A percentile compares a stretch with the other conserved stretches of the same genome.
These are phyloP conservation scores for Andricus quercusramuli DNA, from an alignment of 2,888 invertebrate genomes.

Conservation along the genomic window DNA sequence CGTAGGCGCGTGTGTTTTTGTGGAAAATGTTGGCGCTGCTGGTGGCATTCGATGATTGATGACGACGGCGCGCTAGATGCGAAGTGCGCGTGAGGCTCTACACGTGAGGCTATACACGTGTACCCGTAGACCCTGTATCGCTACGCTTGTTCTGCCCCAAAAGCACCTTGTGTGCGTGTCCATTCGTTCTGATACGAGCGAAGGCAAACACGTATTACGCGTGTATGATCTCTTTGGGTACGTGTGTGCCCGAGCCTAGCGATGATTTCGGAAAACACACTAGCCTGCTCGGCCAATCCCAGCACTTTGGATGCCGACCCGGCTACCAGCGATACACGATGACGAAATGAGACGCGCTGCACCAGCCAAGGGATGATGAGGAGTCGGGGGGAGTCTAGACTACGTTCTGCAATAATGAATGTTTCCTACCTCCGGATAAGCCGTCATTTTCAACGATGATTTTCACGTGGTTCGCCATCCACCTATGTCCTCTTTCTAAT, in stretches of 20 bases:
- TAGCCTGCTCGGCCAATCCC: constrained; percentile 64
- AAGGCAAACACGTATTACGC: constrained; percentile 53
- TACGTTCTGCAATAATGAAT: constrained; percentile 70
- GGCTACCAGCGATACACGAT: constrained; percentile 63
- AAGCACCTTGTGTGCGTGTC: constrained; percentile 44
- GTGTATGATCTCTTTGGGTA: constrained; percentile 55
- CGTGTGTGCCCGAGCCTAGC: constrained; percentile 57
- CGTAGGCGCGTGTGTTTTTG: constrained; percentile 71
- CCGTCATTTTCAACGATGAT: constrained; percentile 64
- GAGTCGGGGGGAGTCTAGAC: constrained; percentile 25
- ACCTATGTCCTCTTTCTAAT: background rate
- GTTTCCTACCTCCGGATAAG: constrained; percentile 67
- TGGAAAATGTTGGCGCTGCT: constrained; percentile 73
- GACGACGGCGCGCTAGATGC: constrained; percentile 67
- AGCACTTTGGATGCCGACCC: constrained; percentile 59
- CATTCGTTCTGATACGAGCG: constrained; percentile 57
- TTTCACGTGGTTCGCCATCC: background rate
- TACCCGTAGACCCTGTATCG: background rate
- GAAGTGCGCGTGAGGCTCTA: constrained; percentile 46
- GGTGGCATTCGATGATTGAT: constrained; percentile 77
- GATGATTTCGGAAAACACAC: constrained; percentile 73
- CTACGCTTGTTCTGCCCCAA: constrained; percentile 26
- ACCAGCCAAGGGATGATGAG: constrained; percentile 30
- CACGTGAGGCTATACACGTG: constrained; percentile 37
- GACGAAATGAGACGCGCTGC: constrained; percentile 64